A percentile compares a stretch with the other conserved stretches of the same genome.
Evolutionary conservation across 2,113 vertebrate species (phyloP).

Genomic region (Notothenia coriiceps): DNA sequence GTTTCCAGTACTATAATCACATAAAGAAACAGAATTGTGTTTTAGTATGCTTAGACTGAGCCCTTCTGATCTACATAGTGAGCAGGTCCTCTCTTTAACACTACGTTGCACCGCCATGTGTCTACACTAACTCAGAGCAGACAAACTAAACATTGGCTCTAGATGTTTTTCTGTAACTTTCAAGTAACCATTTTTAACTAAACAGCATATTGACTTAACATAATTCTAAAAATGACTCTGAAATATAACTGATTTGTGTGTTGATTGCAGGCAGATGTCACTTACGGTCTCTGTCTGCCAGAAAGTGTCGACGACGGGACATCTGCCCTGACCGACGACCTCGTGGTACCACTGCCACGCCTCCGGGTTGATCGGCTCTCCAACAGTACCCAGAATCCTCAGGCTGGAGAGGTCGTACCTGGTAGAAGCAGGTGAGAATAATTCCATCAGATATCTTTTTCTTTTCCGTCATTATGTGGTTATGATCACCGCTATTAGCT

Average conservation of each 20-base stretch:
- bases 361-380: conserved; percentile 88
- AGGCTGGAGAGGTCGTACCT: conserved; percentile 86
- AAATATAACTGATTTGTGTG: background rate
- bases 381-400: conserved; percentile 85
- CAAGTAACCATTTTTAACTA: background rate
- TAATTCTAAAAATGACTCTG: background rate
- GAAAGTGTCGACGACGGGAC: conserved; percentile 88
- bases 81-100: too few species aligned
- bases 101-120: too few species aligned
- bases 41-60: too few species aligned
- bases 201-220: background rate
- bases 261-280: background rate
- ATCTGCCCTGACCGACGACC: conserved; percentile 81
- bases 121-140: too few species aligned
- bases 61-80: too few species aligned
- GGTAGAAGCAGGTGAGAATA: background rate
- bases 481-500: background rate
- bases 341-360: conserved; percentile 88
- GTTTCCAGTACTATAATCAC: too few species aligned
- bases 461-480: background rate
- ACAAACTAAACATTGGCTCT: too few species aligned
- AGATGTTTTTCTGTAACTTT: background rate
- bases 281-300: conserved; percentile 90
- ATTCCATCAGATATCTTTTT: background rate
- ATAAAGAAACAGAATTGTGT: too few species aligned